These are phyloP conservation scores for Metellina segmentata DNA, from an alignment of 2,888 invertebrate species.

Conservation along the genomic window DNA sequence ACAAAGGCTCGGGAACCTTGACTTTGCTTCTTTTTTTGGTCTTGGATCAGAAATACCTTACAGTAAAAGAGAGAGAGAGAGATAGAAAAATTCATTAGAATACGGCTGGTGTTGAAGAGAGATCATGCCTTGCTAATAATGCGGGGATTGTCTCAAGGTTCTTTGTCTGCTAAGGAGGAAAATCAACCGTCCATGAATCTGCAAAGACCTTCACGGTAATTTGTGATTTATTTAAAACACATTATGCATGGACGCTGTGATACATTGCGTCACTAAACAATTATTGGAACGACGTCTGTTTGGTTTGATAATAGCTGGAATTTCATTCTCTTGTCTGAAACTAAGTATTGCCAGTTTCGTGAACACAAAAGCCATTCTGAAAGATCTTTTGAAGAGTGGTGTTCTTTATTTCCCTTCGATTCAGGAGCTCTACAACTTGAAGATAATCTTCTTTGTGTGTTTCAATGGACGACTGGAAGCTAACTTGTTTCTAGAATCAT, in stretches of 20 bases:
- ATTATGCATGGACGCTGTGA: slow-evolving; percentile 24
- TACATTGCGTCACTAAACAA: slow-evolving; percentile 28
- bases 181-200: slow-evolving; percentile 20
- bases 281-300: slow-evolving; percentile 13
- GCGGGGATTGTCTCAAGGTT: slow-evolving; percentile 38
- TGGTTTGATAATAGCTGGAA: slow-evolving; percentile 11
- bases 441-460: neutral
- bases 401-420: neutral
- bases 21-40: slow-evolving; percentile 30
- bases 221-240: slow-evolving; percentile 20
- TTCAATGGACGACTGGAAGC: neutral
- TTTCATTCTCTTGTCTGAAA: neutral
- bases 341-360: neutral
- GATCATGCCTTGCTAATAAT: slow-evolving; percentile 35
- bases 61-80: neutral
- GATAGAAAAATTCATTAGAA: slow-evolving; percentile 23
- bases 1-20: slow-evolving; percentile 20
- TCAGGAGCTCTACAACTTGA: neutral
- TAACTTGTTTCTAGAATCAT: neutral
- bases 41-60: neutral
- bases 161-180: neutral
- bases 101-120: slow-evolving; percentile 4
- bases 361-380: slow-evolving; percentile 8
- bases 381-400: neutral
- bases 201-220: slow-evolving; percentile 31